phyloP scores from a whole-genome alignment of 2,113 vertebrate genomes.

The Hipposideros armiger region DNA sequence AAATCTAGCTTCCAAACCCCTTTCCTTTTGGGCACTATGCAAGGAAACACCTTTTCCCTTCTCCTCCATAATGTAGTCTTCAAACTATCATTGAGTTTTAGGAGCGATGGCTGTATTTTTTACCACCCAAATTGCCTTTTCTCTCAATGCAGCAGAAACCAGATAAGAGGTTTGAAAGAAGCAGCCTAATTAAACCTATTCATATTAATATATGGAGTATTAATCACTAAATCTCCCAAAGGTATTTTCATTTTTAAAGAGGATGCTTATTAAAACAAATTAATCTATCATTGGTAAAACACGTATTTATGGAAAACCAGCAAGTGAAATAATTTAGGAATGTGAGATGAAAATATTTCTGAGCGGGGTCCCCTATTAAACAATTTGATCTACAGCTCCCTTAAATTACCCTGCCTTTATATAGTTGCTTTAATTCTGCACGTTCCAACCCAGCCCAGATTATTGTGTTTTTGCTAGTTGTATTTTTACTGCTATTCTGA shows the following conservation, averaged over 20 bases:
- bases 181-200: conserved; percentile 20
- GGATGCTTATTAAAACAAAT: conserved; percentile 58
- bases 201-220: neutral
- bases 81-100: neutral
- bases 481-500: neutral
- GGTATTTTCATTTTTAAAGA: conserved; percentile 60
- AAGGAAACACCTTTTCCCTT: neutral
- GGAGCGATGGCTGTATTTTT: neutral
- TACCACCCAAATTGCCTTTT: neutral
- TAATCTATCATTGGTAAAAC: neutral
- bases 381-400: neutral
- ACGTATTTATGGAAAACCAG: neutral
- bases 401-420: neutral
- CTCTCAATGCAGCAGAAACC: neutral
- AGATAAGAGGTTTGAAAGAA: neutral
- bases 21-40: neutral
- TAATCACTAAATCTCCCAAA: conserved; percentile 46
- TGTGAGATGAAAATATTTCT: neutral
- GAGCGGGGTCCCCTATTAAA: neutral
- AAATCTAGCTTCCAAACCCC: neutral
- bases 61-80: neutral
- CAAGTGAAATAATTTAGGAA: conserved; percentile 46
- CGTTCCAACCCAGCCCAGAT: neutral
- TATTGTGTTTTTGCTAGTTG: neutral
- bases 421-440: neutral